phyloP scores from a whole-genome alignment of 2,113 vertebrate genomes.

The Ginglymostoma cirratum region DNA sequence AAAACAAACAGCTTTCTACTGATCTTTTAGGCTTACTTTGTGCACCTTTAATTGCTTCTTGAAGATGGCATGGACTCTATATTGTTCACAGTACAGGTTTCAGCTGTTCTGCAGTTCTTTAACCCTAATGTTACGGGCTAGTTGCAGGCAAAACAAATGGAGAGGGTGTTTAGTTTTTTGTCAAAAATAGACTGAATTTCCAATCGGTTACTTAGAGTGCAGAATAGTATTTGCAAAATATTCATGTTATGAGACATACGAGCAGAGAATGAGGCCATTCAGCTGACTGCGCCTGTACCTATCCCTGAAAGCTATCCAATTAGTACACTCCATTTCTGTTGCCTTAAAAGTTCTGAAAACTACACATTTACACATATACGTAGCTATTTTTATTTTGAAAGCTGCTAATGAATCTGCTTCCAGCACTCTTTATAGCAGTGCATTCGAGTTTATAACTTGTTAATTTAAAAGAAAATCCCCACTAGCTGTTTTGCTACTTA shows the following conservation, averaged over 20 bases:
- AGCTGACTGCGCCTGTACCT: background rate
- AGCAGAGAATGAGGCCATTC: background rate
- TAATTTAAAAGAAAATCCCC: background rate
- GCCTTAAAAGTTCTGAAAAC: background rate
- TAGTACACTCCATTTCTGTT: background rate
- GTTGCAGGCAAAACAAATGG: background rate
- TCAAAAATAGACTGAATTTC: background rate
- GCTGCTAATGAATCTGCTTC: too few species aligned
- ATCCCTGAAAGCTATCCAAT: background rate
- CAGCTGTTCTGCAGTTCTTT: background rate
- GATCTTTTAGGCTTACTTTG: too few species aligned
- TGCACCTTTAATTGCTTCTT: background rate
- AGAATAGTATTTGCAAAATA: background rate
- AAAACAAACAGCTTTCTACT: background rate
- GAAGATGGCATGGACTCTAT: background rate
- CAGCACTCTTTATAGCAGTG: background rate
- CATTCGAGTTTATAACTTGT: background rate
- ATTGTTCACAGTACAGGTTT: background rate
- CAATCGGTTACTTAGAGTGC: background rate
- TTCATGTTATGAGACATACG: background rate
- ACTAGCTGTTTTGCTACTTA: background rate
- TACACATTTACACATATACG: background rate
- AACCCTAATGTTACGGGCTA: background rate
- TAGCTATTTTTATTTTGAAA: background rate
- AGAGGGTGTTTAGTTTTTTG: background rate